A percentile compares a stretch with the other conserved stretches of the same genome.
These are phyloP conservation scores for Ichneumoninae sp. DNA, from an alignment of 2,888 invertebrate species.

Conservation along the genomic window DNA sequence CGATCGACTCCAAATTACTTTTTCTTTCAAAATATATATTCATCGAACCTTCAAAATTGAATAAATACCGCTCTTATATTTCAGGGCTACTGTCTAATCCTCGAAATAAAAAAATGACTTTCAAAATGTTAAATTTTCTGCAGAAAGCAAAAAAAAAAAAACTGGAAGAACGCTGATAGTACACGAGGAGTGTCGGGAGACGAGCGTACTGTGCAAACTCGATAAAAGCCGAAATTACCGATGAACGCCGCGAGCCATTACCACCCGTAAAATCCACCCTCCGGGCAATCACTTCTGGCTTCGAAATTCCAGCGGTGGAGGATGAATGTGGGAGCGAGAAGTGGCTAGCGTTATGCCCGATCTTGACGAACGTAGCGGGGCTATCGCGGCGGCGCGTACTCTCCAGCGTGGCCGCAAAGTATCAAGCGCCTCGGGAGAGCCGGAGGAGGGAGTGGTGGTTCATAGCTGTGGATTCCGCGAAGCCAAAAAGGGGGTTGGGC, in stretches of 20 bases:
- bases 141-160: no score
- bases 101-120: neutral
- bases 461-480: slow-evolving; percentile 51
- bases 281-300: slow-evolving; percentile 58
- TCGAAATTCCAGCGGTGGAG: slow-evolving; percentile 47
- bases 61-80: neutral
- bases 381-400: slow-evolving; percentile 58
- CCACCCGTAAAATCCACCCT: slow-evolving; percentile 58
- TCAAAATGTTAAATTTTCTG: neutral
- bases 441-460: slow-evolving; percentile 45
- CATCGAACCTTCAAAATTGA: neutral
- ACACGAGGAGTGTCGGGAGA: slow-evolving; percentile 2
- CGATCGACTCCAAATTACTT: neutral
- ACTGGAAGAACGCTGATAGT: no score
- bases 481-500: slow-evolving; percentile 64
- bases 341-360: slow-evolving; percentile 55
- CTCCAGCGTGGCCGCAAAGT: slow-evolving; percentile 60
- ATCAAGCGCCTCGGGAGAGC: slow-evolving; percentile 40
- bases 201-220: slow-evolving; percentile 61
- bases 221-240: slow-evolving; percentile 69
- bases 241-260: slow-evolving; percentile 69
- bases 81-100: neutral
- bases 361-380: slow-evolving; percentile 19
- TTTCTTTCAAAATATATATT: neutral
- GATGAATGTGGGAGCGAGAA: slow-evolving; percentile 21